Evolutionary conservation across 2,113 vertebrate species (phyloP), one percentile per base, ranked within the genome.

Genomic region (Nothocercus nigrocapillus): DNA sequence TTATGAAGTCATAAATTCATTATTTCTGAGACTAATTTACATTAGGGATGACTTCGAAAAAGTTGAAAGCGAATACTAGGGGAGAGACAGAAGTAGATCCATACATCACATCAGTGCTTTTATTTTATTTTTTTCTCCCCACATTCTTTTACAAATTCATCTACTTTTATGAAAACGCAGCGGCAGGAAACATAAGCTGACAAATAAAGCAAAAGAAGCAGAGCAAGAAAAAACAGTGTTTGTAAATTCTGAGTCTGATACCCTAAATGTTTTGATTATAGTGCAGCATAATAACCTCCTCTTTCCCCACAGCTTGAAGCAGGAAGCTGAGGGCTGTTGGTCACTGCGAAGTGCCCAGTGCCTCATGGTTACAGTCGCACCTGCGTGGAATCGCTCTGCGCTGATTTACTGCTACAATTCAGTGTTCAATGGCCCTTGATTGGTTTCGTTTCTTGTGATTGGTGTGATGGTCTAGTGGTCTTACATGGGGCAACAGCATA

Each of bases 1-100:
- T 76, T 79, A 82, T 85, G 38, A 91, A 87, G 68, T 93, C 16
- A 61, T 93, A 61, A 85, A 82, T 87, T 87, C 7, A 28, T 84
- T 89, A 49, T 61, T 89, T 25, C 25, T 56, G 51, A 89, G 88
- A 83, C 7, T 27, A 68, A 51, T 76, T 74, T 0, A 0, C 79
- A n/a, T 66, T 75, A 76, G 51, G 86, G 47, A 36, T 68, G 14
- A 27, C 20, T 79, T 49, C 87, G 47, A 83, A 77, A 90, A 87
- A 63, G 28, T 67, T 34, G 82, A 58, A 84, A 91, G 21, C 82
- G 38, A 21, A 15, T 82, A 28, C 24, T 6, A 45, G 4, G 10
- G 18, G 36, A 75, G 45, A 64, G 20, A 27, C 47, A 80, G 51
- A 79, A 92, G 17, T 68, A 56, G 22, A 25, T 87, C 22, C 67